Base-by-base conservation (phyloP, 2,888 invertebrate genomes). In the Acanthococcus lagerstroemiae region DNA sequence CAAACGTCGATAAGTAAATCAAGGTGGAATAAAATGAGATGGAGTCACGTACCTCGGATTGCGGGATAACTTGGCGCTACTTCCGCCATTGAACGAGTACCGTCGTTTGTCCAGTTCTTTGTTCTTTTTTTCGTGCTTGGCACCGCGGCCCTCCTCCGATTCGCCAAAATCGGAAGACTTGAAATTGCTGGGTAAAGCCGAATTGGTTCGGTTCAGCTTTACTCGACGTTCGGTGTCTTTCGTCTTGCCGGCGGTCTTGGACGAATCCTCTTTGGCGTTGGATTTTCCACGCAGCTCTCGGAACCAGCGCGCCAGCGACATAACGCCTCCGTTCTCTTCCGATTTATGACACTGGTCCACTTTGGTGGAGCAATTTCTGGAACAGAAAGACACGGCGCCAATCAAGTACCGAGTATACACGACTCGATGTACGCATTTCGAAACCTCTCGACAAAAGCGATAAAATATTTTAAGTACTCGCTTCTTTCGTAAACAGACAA, bases 241-340 rank as follows among this genome's bases (percentile, higher is more conserved):
- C 7, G 24, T 24, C 24, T 22, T 52, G 21, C 19, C 52, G n/a
- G n/a, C n/a, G 24, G 7, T 9, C 6, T 22, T 52, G 22, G 7
- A 1, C 22, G 52, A 5, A 15, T 52, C 52, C 9, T 52, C 52
- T 52, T 52, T 52, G 52, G 21, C 15, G 15, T 4, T 45, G 24
- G 52, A 52, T 52, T 52, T 52, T 52, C 52, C 52, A 15, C 52
- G 52, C 24, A 52, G 24, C 24, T 52, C 52, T 19, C 52, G 52
- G 24, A 52, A 52, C 52, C 52, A 52, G 22, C 52, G 52, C 7
- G 52, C 22, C 21, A 21, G 24, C 15, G 52, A 52, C 52, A 52
- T 52, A 21, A 52, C 24, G 7, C 52, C 52, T 15, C 22, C 24
- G 24, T 6, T 52, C 22, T 52, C 52, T 24, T 52, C 52, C 12